Conservation (phyloP, 2,113 vertebrate species). For the Leucopsar rothschildi region DNA sequence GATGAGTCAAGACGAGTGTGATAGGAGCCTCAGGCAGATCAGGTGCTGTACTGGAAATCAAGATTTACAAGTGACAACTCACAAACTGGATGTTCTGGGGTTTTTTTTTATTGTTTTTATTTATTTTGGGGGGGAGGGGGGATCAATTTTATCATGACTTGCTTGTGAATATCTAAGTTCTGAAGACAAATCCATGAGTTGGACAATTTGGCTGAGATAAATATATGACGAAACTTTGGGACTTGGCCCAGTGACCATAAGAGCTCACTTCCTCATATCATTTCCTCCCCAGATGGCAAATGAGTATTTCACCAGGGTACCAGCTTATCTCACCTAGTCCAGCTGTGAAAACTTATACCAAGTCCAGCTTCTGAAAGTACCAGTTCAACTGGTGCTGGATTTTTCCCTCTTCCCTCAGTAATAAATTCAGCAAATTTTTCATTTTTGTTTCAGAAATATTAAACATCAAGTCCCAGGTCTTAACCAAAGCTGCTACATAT, state of each 20-base stretch:
- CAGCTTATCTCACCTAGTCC: neutral
- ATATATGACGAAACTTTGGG: neutral
- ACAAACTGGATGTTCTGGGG: neutral
- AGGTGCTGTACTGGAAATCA: neutral
- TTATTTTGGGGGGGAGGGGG: too few relatives aligned
- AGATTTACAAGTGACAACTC: neutral
- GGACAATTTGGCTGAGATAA: neutral
- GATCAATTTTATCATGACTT: neutral
- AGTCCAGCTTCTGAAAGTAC: neutral
- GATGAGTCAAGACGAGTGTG: neutral
- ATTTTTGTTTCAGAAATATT: neutral
- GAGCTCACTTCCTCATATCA: neutral
- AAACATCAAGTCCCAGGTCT: neutral
- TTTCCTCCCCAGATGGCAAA: neutral
- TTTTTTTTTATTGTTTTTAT: too few relatives aligned
- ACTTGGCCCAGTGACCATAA: neutral
- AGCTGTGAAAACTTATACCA: neutral
- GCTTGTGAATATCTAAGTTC: neutral
- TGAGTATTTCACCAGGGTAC: neutral
- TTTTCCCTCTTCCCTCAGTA: neutral
- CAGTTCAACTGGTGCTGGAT: neutral
- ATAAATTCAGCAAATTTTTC: neutral
- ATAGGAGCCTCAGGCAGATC: neutral
- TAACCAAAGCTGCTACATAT: neutral
- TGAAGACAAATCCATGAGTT: neutral